Evolutionary conservation across 2,113 vertebrate species (phyloP), one percentile per base, ranked within the genome.

Genomic region (Turdus rufiventris): DNA sequence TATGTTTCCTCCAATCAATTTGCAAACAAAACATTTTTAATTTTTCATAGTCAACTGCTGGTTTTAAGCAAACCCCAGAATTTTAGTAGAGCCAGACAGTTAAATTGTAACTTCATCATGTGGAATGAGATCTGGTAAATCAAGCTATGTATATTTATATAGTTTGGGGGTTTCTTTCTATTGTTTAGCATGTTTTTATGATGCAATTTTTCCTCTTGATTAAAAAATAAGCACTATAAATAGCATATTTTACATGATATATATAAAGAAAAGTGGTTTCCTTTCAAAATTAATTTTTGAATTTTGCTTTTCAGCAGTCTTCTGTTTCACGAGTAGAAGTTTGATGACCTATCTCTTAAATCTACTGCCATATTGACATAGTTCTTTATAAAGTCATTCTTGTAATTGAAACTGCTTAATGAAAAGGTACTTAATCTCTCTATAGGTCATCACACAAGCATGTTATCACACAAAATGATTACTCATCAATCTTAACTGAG

Each of bases 131-230:
- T 34, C 23, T 58, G 8, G 60, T 57, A 65, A 79, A 76, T 63
- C 7, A 53, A 65, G 5, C 14, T 48, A 24, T 12, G 4, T 36
- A 8, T 58, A 28, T 66, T 53, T 71, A 12, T 14, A 33, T 66
- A 29, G 2, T 63, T 63, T 29, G 4, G 2, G 7, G 2, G 2
- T 16, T 7, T 21, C 50, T 20, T 61, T 43, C 1, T 34, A 8
- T 42, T 56, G 19, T 56, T 71, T 53, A 9, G 40, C 4, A 20
- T 18, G 2, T 54, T 85, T 76, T 54, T 79, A 36, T 12, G 9
- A 33, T 68, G 3, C 4, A 56, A 36, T 60, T 79, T 92, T 36
- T 40, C 9, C 7, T 43, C 8, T 38, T 57, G 6, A 19, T 61
- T 19, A 18, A 56, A 50, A 33, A 18, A 7, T 2, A 1, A 10